Evolutionary conservation across 2,888 invertebrate species (phyloP), one percentile per base, ranked within the genome.

Genomic region (Cheilosia pagana): DNA sequence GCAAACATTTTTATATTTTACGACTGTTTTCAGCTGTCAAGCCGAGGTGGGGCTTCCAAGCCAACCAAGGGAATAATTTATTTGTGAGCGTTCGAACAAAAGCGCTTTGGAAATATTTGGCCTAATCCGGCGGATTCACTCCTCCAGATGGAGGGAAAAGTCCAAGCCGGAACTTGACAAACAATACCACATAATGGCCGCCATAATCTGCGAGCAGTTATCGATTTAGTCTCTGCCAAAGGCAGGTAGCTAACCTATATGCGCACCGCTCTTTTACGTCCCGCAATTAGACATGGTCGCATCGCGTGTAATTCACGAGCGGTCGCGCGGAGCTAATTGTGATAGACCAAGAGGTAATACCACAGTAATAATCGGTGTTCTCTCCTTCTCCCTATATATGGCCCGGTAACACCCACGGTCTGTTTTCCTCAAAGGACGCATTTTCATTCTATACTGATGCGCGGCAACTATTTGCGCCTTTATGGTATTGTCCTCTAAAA

Each of bases 341-440:
- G 16, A 65, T 74, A 57, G 50, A 74, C 82, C 48, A 52, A 63
- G n/a, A 63, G 81, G 63, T 50, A 60, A 68, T 68, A 83, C 78
- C 74, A 63, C 83, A 83, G 55, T 83, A 78, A 78, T 83, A 74
- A 83, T 83, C 83, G 74, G 83, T 83, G 57, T 45, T 59, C 74
- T 83, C 63, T 68, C 83, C 68, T 78, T 35, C 71, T 55, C 57
- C 45, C 50, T n/a, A n/a, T n/a, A n/a, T 14, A 48, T 41, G 28
- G 6, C 3, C 35, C 50, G 16, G 72, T 59, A 57, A 83, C 78
- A 68, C 82, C 82, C 31, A 43, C 19, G 23, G 59, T 50, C 41
- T 50, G 35, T 1, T 35, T 12, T 35, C 35, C 35, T 12, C 35
- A 31, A 31, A 31, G 19, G 43, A n/a, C n/a, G 8, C 6, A 19